phyloP scores from a whole-genome alignment of 2,797 vertebrate species.

The Silurus lanzhouensis region DNA sequence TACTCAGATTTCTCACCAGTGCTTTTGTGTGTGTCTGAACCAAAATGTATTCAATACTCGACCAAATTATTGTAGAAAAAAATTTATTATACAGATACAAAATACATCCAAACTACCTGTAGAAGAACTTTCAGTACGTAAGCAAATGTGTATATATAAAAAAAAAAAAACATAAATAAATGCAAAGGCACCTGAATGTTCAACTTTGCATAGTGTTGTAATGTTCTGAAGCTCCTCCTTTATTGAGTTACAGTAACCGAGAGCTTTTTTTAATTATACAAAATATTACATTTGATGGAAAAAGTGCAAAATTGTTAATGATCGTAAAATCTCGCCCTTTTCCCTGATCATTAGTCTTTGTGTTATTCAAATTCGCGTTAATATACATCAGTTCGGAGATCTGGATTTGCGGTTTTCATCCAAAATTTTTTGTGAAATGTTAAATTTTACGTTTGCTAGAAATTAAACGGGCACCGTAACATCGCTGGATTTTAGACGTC shows the following conservation, averaged over 20 bases:
- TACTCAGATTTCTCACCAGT: constrained; percentile 72
- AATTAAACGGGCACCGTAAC: constrained; percentile 72
- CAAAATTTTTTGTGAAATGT: constrained; percentile 50
- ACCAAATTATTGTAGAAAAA: not conserved
- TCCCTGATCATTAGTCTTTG: not conserved
- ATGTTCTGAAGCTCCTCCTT: constrained; percentile 9
- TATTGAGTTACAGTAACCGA: constrained; percentile 33
- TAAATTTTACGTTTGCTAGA: constrained; percentile 69
- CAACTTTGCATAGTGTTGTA: constrained; percentile 24
- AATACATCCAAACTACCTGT: constrained; percentile 38
- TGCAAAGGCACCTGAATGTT: constrained; percentile 34
- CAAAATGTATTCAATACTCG: not conserved
- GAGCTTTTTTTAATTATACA: not conserved
- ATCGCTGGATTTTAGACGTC: constrained; percentile 67
- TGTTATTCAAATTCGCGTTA: too few relatives aligned
- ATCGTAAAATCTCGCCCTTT: not conserved
- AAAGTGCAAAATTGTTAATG: constrained; percentile 21
- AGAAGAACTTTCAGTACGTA: constrained; percentile 28
- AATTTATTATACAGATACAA: constrained; percentile 39
- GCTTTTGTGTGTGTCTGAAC: not conserved
- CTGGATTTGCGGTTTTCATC: not conserved
- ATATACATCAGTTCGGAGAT: not conserved
- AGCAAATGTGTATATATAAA: constrained; percentile 10
- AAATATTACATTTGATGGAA: not conserved
- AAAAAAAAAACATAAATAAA: constrained; percentile 49